Percentiles rank a stretch among this genome's conserved stretches.
Evolutionary conservation across 2,797 vertebrate genomes (phyloP).

Genomic region (Agapornis canus): DNA sequence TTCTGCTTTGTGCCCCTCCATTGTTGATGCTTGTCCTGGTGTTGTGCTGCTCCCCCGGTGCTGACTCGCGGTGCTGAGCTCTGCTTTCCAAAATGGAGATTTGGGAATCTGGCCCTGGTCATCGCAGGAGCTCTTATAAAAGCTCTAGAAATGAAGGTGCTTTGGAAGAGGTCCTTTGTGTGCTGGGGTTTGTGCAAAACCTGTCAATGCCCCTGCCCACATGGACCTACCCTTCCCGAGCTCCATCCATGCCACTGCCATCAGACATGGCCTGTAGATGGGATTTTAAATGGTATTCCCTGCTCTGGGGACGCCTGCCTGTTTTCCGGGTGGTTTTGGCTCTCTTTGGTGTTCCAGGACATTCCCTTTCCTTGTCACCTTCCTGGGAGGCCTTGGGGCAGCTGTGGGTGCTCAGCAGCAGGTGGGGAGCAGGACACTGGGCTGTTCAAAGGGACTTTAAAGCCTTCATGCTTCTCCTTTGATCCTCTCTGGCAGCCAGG

Average conservation of each 20-base stretch:
- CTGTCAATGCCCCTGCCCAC: not conserved
- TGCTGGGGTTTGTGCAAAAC: not conserved
- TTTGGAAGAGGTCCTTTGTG: not conserved
- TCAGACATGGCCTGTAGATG: not conserved
- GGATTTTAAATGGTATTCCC: not conserved
- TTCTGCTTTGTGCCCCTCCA: accelerated
- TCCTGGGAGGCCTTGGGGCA: not conserved
- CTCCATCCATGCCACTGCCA: not conserved
- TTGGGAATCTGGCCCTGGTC: not conserved
- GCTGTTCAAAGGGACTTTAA: not conserved
- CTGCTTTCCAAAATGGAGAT: not conserved
- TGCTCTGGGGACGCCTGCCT: not conserved
- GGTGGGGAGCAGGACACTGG: not conserved
- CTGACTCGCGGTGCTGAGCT: accelerated
- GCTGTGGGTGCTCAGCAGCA: not conserved
- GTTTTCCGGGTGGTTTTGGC: not conserved
- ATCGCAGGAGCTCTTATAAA: not conserved
- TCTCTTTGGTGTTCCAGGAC: not conserved
- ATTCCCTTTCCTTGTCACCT: not conserved
- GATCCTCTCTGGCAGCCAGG: not conserved
- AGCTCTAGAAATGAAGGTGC: not conserved
- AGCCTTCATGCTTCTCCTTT: not conserved
- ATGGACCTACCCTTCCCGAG: not conserved
- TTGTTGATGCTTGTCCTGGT: not conserved
- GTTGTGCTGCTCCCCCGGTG: not conserved